Conservation (phyloP, 2,888 invertebrate genomes). For the Sepioteuthis lessoniana region DNA sequence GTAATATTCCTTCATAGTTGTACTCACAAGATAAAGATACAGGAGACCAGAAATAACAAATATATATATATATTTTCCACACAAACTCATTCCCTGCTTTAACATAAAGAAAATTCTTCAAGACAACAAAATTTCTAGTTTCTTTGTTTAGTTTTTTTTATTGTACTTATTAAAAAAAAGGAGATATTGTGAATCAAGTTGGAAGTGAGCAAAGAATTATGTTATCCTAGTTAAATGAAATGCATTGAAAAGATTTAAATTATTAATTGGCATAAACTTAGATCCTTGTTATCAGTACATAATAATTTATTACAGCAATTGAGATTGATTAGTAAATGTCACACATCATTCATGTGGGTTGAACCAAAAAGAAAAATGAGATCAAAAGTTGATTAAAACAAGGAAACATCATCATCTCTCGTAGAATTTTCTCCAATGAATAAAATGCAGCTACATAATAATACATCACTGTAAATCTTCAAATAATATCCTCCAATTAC, state of each 20-base stretch:
- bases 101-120: no score
- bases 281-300: neutral
- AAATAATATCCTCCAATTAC: no score
- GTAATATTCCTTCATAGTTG: neutral
- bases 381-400: no score
- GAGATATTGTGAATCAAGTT: neutral
- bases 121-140: no score
- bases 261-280: no score
- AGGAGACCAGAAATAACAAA: neutral
- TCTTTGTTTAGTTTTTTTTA: no score
- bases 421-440: neutral
- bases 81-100: no score
- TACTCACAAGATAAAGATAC: neutral
- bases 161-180: neutral
- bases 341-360: neutral
- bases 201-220: neutral
- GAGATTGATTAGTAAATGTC: neutral
- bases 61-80: no score
- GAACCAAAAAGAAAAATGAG: no score
- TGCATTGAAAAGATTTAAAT: neutral
- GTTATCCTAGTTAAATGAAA: neutral
- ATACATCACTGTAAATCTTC: neutral
- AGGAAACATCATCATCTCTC: no score
- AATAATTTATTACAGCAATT: neutral
- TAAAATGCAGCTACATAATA: neutral